These are phyloP conservation scores for Clytia hemisphaerica DNA, from an alignment of 30 jellyfish, hydroid and myxozoan genomes.

Conservation along the genomic window DNA sequence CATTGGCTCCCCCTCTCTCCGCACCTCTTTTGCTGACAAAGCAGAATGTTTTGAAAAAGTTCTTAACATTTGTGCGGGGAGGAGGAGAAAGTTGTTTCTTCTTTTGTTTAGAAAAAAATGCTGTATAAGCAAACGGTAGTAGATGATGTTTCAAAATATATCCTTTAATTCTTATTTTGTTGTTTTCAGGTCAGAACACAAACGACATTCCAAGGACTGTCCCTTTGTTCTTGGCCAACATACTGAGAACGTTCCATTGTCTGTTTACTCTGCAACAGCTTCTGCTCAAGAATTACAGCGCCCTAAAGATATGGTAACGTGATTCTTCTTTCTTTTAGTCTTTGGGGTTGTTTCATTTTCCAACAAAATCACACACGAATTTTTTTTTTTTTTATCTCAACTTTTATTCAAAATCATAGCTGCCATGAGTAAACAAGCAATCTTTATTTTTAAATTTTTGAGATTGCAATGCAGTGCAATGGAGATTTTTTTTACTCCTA, in stretches of 20 bases:
- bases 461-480: no score
- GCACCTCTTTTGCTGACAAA: no score
- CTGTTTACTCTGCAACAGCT: slow-evolving; percentile 65
- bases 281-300: slow-evolving; percentile 44
- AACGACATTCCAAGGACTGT: slow-evolving; percentile 78
- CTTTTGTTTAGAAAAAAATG: no score
- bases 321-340: not conserved
- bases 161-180: not conserved
- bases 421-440: not conserved
- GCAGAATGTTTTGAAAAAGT: no score
- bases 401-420: not conserved
- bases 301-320: slow-evolving; percentile 45
- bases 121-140: no score
- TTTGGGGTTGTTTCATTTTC: not conserved
- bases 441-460: no score
- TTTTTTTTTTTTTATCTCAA: not conserved
- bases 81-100: no score
- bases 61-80: no score
- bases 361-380: not conserved
- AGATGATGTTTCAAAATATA: not conserved
- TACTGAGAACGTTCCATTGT: slow-evolving; percentile 74
- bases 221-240: slow-evolving; percentile 78
- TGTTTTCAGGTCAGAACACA: slow-evolving; percentile 78
- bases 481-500: no score
- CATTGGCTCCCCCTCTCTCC: no score